Evolutionary conservation across 2,113 vertebrate genomes (phyloP), one percentile per base, ranked within the genome.

Genomic region (Hassar affinis): DNA sequence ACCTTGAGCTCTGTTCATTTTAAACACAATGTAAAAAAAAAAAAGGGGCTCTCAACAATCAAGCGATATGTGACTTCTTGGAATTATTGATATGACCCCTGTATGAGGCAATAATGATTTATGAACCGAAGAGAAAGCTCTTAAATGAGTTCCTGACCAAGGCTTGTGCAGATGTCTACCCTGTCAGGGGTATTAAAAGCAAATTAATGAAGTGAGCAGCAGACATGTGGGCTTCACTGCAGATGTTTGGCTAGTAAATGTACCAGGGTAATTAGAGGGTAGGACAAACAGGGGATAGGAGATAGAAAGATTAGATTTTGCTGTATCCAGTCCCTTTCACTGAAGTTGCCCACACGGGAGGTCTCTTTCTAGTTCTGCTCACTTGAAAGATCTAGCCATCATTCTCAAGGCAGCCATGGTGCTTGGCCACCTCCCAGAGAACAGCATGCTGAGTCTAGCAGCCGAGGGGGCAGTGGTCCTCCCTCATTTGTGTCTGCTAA

Each of bases 401-500:
- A 85, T 54, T 47, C 61, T 74, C 6, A 51, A 33, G 22, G 47
- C 75, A 27, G 51, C 62, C 20, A 71, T 83, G 68, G 47, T 56
- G 82, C 78, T 85, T 54, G 57, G n/a, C 49, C 68, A 75, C 76
- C 62, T 81, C 72, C 57, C 64, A 25, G 18, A 15, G 10, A 35
- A 72, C 74, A 20, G 17, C 84, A 20, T 77, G 64, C 25, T 3
- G 72, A 77, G 22, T 87, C 74, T 75, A 56, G 79, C 54, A 71
- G 72, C 72, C 18, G 61, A 66, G 33, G 71, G 79, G 27, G 20
- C 54, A 4, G 59, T 78, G 81, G 75, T 49, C 66, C 51, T 47
- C 62, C 45, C 78, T 84, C 72, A 77, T 84, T 85, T 80, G 51
- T 56, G 74, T 84, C 52, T 54, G 78, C 45, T 87, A 85, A 87